Percentiles rank a stretch among this genome's conserved stretches.
Conservation (phyloP, 1,140 invertebrate species). For the Andrena cerasifolii region DNA sequence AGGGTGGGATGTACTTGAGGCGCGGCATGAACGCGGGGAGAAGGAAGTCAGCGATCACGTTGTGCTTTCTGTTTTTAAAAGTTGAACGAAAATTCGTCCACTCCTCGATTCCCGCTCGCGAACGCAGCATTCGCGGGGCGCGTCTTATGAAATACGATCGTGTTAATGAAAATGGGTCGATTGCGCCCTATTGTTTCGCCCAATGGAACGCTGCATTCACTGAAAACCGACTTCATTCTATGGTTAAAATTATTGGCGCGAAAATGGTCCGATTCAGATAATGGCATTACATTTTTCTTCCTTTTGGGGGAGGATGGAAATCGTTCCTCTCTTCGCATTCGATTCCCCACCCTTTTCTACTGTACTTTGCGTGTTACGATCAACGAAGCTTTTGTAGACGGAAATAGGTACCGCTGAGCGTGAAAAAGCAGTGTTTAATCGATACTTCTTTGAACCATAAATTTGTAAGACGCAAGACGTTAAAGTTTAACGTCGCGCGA, state of each 20-base stretch:
- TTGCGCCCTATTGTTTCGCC: conserved; percentile 45
- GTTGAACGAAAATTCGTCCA: conserved; percentile 40
- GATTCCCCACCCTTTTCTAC: background rate
- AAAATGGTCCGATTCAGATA: conserved; percentile 44
- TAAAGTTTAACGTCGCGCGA: no score
- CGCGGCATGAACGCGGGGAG: no score
- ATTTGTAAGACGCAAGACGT: no score
- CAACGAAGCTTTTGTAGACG: background rate
- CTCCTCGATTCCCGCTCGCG: conserved; percentile 39
- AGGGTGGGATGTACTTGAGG: no score
- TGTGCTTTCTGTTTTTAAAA: no score
- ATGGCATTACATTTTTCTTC: conserved; percentile 33
- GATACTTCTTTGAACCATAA: no score
- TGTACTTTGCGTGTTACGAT: background rate
- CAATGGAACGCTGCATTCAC: conserved; percentile 36
- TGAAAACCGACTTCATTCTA: conserved; percentile 34
- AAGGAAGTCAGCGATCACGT: no score
- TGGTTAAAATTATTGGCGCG: conserved; percentile 44
- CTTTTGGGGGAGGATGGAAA: background rate
- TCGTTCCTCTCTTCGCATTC: background rate
- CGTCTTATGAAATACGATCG: conserved; percentile 49
- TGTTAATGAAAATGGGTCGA: conserved; percentile 54
- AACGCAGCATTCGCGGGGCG: conserved; percentile 44
- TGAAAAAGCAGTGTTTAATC: no score
- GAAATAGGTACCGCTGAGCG: background rate